phyloP scores from a whole-genome alignment of 2,888 invertebrate genomes.

The Octonoba sinensis region DNA sequence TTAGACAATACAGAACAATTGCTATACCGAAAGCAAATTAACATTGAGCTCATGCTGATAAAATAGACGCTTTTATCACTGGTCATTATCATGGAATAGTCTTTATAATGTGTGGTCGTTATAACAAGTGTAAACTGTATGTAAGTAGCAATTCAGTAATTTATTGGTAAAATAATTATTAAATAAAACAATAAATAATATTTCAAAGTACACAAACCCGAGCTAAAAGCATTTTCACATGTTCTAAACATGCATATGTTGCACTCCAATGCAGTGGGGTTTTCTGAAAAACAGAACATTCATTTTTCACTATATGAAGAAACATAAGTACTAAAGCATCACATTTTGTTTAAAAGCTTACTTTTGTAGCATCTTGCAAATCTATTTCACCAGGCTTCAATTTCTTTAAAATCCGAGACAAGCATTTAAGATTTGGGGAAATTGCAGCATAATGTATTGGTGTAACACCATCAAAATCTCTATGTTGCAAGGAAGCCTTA shows the following conservation, averaged over 20 bases:
- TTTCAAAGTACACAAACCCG: slow-evolving; percentile 16
- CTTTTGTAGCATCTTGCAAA: slow-evolving; percentile 51
- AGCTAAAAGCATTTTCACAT: slow-evolving; percentile 69
- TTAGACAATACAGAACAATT: too few relatives aligned
- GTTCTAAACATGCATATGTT: slow-evolving; percentile 71
- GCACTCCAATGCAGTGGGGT: slow-evolving; percentile 72
- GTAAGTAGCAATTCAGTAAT: too few relatives aligned
- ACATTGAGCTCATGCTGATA: too few relatives aligned
- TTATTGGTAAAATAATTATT: too few relatives aligned
- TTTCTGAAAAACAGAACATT: slow-evolving; percentile 68
- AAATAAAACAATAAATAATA: too few relatives aligned
- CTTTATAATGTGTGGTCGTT: too few relatives aligned
- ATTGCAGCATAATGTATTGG: slow-evolving; percentile 55
- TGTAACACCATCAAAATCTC: slow-evolving; percentile 46
- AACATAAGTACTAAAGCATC: background rate
- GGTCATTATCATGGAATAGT: too few relatives aligned
- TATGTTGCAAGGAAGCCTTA: slow-evolving; percentile 38
- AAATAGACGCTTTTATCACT: too few relatives aligned
- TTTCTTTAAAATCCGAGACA: slow-evolving; percentile 26
- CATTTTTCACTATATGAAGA: too few relatives aligned
- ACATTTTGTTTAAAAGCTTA: background rate
- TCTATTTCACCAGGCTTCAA: slow-evolving; percentile 50
- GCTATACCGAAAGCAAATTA: too few relatives aligned
- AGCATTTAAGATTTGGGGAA: slow-evolving; percentile 33
- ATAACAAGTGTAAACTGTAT: too few relatives aligned